phyloP scores from a whole-genome alignment of 2,797 vertebrate species.

The Girardinus metallicus region DNA sequence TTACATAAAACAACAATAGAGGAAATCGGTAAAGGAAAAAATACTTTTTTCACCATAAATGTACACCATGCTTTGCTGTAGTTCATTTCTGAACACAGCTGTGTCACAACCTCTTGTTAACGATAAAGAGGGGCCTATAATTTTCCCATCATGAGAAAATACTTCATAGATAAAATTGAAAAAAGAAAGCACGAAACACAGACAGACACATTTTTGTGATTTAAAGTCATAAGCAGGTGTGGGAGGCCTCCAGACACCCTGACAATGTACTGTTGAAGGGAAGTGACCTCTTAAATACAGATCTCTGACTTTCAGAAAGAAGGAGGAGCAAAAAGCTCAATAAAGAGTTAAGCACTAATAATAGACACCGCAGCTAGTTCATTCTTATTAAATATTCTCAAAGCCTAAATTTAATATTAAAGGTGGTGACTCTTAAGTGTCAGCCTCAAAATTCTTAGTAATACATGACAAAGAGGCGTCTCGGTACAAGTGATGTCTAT shows the following conservation, averaged over 20 bases:
- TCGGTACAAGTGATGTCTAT: neutral
- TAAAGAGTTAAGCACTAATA: neutral
- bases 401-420: neutral
- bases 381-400: conserved; percentile 4
- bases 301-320: conserved; percentile 39
- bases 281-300: conserved; percentile 32
- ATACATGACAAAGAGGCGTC: neutral
- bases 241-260: conserved; percentile 52
- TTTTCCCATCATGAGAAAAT: conserved; percentile 35
- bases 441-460: neutral
- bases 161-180: conserved; percentile 43
- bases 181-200: conserved; percentile 34
- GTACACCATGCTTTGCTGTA: neutral
- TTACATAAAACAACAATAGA: neutral
- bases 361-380: neutral
- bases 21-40: neutral
- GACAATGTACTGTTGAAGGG: conserved; percentile 39
- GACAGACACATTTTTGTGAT: conserved; percentile 33
- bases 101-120: conserved; percentile 34
- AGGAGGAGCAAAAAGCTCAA: conserved; percentile 1
- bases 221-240: conserved; percentile 30
- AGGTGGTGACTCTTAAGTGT: neutral
- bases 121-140: conserved; percentile 9
- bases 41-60: neutral
- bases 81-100: conserved; percentile 37